Conservation (phyloP, 53 echinoderm and acorn worm species). For the Patiria pectinifera region DNA sequence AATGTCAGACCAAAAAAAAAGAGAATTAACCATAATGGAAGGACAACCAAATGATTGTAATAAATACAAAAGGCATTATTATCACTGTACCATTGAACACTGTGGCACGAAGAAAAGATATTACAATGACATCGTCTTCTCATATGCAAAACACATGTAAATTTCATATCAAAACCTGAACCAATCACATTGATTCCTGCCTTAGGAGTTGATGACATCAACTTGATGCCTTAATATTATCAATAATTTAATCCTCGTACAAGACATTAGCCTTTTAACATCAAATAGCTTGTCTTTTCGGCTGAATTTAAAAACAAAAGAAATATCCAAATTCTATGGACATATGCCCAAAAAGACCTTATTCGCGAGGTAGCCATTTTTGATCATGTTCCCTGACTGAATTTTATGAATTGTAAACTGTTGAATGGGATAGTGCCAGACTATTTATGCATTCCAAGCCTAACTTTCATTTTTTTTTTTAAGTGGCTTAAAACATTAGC, state of each 20-base stretch:
- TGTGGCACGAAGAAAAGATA: background rate
- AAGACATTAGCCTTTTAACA: background rate
- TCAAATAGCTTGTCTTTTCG: background rate
- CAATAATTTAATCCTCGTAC: background rate
- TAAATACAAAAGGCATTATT: background rate
- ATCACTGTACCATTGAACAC: background rate
- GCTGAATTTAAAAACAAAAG: background rate
- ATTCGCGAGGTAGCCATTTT: too few relatives aligned
- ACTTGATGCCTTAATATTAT: background rate
- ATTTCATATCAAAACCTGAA: background rate
- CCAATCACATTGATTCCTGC: background rate
- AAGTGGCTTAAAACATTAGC: too few relatives aligned
- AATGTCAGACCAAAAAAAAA: background rate
- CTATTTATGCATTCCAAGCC: too few relatives aligned
- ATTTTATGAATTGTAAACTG: too few relatives aligned
- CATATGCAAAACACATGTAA: constrained; percentile 10
- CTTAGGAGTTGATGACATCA: background rate
- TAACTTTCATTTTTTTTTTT: too few relatives aligned
- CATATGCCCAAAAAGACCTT: too few relatives aligned
- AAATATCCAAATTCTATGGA: too few relatives aligned
- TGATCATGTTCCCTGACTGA: too few relatives aligned
- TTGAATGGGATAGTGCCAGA: too few relatives aligned
- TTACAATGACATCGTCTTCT: background rate
- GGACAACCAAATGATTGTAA: background rate
- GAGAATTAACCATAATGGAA: background rate